Evolutionary conservation across 2,888 invertebrate species (phyloP).

Genomic region (Phortica magna): DNA sequence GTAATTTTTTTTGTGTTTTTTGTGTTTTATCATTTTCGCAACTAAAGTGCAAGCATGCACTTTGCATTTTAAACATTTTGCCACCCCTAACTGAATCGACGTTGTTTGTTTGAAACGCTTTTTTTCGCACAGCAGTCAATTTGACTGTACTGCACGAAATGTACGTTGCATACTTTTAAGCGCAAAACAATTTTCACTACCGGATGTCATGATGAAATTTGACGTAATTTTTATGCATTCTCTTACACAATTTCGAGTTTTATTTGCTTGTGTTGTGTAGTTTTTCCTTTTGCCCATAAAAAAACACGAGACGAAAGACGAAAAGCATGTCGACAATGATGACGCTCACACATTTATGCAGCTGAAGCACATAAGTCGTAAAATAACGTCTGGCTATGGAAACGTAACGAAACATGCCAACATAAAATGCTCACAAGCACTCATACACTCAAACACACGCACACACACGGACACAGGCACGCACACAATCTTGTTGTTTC

Average conservation of each 20-base stretch:
- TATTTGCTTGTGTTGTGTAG: not conserved
- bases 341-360: constrained; percentile 18
- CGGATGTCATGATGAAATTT: constrained; percentile 26
- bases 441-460: too few species aligned
- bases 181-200: constrained; percentile 16
- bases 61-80: not conserved
- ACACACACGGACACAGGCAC: too few species aligned
- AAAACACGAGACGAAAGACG: not conserved
- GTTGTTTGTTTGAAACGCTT: too few species aligned
- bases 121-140: too few species aligned
- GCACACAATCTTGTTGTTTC: not conserved
- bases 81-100: not conserved
- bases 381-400: constrained; percentile 19
- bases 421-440: not conserved
- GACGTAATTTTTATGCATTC: constrained; percentile 25
- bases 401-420: not conserved
- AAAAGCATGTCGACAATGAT: not conserved
- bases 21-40: not conserved
- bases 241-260: not conserved
- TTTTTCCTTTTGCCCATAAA: not conserved
- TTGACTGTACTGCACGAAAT: not conserved
- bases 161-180: constrained; percentile 19
- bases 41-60: constrained; percentile 2
- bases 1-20: too few species aligned
- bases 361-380: constrained; percentile 20